These are phyloP conservation scores for Palloptera scutellata DNA, from an alignment of 2,888 invertebrate genomes.

Conservation along the genomic window DNA sequence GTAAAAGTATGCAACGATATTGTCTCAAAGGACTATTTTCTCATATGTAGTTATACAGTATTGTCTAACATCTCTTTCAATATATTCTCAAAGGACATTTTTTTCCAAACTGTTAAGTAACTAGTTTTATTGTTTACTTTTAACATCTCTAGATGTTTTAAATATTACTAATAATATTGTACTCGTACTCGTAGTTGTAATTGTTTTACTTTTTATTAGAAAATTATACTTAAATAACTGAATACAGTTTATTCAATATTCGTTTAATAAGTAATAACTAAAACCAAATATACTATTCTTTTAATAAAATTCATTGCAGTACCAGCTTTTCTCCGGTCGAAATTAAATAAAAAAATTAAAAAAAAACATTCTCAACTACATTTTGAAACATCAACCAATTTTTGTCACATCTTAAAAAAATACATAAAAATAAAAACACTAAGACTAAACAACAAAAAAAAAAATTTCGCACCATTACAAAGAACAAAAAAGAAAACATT, in stretches of 20 bases:
- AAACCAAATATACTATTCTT: slow-evolving; percentile 50
- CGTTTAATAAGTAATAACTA: slow-evolving; percentile 13
- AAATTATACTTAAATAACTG: slow-evolving; percentile 9
- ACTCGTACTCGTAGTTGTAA: slow-evolving; percentile 3
- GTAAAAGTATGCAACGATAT: too few relatives aligned
- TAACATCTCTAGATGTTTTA: too few relatives aligned
- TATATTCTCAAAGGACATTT: too few relatives aligned
- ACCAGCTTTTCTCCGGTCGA: slow-evolving; percentile 74
- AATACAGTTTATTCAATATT: background rate
- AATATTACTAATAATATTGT: too few relatives aligned
- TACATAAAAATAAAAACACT: slow-evolving; percentile 2
- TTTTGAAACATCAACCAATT: slow-evolving; percentile 7
- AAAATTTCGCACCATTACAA: background rate
- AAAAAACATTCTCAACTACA: background rate
- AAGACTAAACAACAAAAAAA: background rate
- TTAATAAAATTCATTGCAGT: slow-evolving; percentile 68
- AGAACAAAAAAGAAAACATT: background rate
- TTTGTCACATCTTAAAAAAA: slow-evolving; percentile 13
- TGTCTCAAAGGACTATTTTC: too few relatives aligned
- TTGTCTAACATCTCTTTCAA: too few relatives aligned
- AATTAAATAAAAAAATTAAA: slow-evolving; percentile 63
- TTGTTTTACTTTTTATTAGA: background rate
- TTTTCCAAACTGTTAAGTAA: too few relatives aligned
- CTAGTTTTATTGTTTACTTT: too few relatives aligned
- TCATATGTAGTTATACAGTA: too few relatives aligned